Conservation (phyloP, 1,140 invertebrate species). For the Lasioglossum albipes region DNA sequence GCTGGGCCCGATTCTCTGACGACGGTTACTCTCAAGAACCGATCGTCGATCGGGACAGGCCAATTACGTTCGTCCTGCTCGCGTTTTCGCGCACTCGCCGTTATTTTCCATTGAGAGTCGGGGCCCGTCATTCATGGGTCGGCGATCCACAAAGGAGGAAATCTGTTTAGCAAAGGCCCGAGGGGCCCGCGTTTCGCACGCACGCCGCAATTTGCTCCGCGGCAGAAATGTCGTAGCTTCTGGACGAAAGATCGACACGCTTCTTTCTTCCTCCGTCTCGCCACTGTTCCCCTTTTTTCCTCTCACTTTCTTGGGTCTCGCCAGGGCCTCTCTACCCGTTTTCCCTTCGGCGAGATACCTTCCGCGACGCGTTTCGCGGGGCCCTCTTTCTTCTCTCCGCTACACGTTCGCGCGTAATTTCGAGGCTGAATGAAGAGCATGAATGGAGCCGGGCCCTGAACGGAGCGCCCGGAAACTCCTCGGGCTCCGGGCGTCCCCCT, state of each 20-base stretch:
- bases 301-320: background rate
- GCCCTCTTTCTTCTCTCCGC: background rate
- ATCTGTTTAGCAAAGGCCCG: conserved; percentile 58
- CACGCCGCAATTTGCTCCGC: conserved; percentile 56
- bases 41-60: conserved; percentile 27
- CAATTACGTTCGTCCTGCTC: conserved; percentile 55
- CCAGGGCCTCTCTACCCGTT: too few relatives aligned
- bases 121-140: background rate
- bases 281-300: background rate
- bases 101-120: conserved; percentile 19
- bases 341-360: background rate
- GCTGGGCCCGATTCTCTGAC: background rate
- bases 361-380: conserved; percentile 32
- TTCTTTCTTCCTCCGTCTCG: background rate
- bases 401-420: conserved; percentile 54
- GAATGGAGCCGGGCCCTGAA: conserved; percentile 49
- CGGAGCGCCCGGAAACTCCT: conserved; percentile 57
- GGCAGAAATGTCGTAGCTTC: conserved; percentile 42
- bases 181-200: conserved; percentile 41
- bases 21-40: conserved; percentile 41
- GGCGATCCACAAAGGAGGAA: conserved; percentile 49
- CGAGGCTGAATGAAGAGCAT: conserved; percentile 63
- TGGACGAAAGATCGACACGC: conserved; percentile 36
- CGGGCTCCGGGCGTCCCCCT: background rate
- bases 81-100: conserved; percentile 34